Base-by-base conservation (phyloP, 2,888 invertebrate species). In the Noctua pronuba region DNA sequence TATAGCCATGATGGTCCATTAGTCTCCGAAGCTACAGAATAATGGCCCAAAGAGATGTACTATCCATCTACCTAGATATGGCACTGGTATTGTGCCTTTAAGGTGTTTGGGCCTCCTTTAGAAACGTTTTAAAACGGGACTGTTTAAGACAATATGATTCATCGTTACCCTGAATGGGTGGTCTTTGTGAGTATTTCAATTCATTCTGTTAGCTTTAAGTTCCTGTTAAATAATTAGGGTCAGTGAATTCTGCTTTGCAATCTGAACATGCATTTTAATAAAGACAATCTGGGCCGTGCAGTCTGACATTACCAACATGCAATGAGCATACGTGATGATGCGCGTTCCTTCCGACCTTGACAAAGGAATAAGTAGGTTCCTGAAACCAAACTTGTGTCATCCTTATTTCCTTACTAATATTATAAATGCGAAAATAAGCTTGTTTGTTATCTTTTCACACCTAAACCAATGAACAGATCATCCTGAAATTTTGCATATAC, bases 1-100 rank as follows among this genome's bases (percentile, higher is more conserved):
- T 96, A 96, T 96, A 89, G 93, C 92, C 80, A 88, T 92, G 94
- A 94, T 94, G 92, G 93, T 88, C 95, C 96, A 96, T 96, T 96
- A 96, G 95, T 96, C 95, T 95, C 92, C 91, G 94, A 94, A 93
- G 95, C 93, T 92, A 92, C 92, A 92, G 93, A 94, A 94, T 95
- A 95, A 95, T 95, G 94, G 95, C 83, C 86, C 85, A 80, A 86
- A 87, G 85, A 89, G 91, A 89, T 90, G 88, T 94, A 94, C 81
- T 85, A 82, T 85, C 88, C 85, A 87, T 69, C 77, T 80, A 86
- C 79, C 94, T 94, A 90, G 94, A 94, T 93, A 92, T 88, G 94
- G 90, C 92, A 89, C 68, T 52, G 24, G 87, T 88, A 88, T 88
- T 88, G 88, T 88, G 84, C 90, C 87, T 86, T 88, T 83, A 78